Percentiles rank a stretch among this genome's conserved stretches.
These are phyloP conservation scores for Hydropsyche tenuis DNA, from an alignment of 1,140 invertebrate species.

Conservation along the genomic window DNA sequence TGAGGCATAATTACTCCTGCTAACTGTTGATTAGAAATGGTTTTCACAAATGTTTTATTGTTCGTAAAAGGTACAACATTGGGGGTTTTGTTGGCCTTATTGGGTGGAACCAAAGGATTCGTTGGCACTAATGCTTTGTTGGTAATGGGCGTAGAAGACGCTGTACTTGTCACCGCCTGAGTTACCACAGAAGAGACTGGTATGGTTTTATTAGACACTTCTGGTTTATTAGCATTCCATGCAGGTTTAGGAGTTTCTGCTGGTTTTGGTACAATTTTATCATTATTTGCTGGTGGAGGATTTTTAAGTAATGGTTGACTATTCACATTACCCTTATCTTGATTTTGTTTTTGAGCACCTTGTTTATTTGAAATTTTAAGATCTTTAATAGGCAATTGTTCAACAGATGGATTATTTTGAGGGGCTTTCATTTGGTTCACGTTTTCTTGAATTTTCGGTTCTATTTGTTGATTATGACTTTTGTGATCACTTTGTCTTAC, in stretches of 20 bases:
- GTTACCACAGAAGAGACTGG: not conserved
- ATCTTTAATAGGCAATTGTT: constrained; percentile 59
- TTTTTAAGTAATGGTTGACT: constrained; percentile 48
- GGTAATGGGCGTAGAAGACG: constrained; percentile 52
- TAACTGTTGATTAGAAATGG: constrained; percentile 50
- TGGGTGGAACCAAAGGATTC: not conserved
- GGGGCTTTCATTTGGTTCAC: constrained; percentile 46
- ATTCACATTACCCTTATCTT: not conserved
- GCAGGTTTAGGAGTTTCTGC: constrained; percentile 55
- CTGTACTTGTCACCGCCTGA: constrained; percentile 32
- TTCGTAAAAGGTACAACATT: constrained; percentile 49
- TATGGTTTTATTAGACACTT: constrained; percentile 30
- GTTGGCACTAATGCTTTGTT: constrained; percentile 53
- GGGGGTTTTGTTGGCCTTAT: constrained; percentile 56
- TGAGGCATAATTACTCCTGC: constrained; percentile 58
- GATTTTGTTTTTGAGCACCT: constrained; percentile 51
- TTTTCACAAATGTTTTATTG: constrained; percentile 43
- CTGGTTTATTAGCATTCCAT: constrained; percentile 53
- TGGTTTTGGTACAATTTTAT: constrained; percentile 55
- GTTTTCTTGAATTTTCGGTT: constrained; percentile 55
- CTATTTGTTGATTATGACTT: constrained; percentile 50
- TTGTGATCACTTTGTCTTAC: constrained; percentile 57
- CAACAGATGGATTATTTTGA: constrained; percentile 51
- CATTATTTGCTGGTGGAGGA: constrained; percentile 47
- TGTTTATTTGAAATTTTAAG: constrained; percentile 59